Conservation (phyloP, 2,888 invertebrate species). For the Drosophila tanythrix region DNA sequence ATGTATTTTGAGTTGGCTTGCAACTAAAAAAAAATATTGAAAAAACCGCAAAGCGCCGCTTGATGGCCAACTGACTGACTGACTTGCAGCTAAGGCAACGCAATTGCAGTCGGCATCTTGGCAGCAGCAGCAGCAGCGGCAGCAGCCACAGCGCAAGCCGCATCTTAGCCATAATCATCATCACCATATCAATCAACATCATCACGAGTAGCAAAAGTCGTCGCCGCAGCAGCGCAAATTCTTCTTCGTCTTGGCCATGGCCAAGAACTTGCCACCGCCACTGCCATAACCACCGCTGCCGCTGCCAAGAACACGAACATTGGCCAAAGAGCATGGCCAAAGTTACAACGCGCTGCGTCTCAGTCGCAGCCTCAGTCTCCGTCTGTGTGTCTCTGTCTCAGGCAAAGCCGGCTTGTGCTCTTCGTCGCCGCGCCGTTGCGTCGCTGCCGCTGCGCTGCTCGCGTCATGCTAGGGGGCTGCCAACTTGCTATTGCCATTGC, state of each 20-base stretch:
- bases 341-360: conserved; percentile 60
- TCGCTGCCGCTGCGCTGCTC: conserved; percentile 35
- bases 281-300: conserved; percentile 22
- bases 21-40: not conserved
- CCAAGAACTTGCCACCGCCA: conserved; percentile 64
- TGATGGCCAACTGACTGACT: conserved; percentile 77
- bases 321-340: conserved; percentile 74
- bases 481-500: conserved; percentile 58
- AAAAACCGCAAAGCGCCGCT: conserved; percentile 74
- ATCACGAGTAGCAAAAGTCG: conserved; percentile 36
- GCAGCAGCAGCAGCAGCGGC: conserved; percentile 30
- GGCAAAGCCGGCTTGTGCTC: conserved; percentile 53
- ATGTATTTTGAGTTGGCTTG: conserved; percentile 28
- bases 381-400: conserved; percentile 32
- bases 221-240: conserved; percentile 56
- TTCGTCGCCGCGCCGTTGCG: conserved; percentile 12
- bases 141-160: conserved; percentile 29
- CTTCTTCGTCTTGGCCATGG: conserved; percentile 68
- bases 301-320: conserved; percentile 53
- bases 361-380: conserved; percentile 20
- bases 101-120: conserved; percentile 41
- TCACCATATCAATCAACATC: conserved; percentile 57
- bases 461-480: conserved; percentile 36
- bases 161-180: conserved; percentile 47
- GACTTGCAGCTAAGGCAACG: conserved; percentile 59